These are phyloP conservation scores for Caenorhabditis elegans DNA, from an alignment of 1,140 invertebrate species.

Conservation along the genomic window DNA sequence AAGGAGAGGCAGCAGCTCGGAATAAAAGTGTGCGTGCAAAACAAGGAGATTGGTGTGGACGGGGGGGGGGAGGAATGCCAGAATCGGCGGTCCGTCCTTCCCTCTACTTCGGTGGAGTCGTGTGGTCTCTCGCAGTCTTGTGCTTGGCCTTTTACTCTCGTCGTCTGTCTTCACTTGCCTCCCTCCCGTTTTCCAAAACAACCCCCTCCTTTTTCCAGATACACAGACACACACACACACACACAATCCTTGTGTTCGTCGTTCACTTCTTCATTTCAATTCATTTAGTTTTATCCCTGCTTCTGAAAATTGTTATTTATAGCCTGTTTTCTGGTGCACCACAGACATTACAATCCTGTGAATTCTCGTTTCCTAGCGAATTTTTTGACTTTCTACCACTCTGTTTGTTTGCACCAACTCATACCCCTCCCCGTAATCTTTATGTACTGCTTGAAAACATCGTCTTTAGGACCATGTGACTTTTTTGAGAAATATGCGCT, in stretches of 20 bases:
- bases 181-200: neutral
- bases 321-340: too few relatives aligned
- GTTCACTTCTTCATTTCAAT: neutral
- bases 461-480: too few relatives aligned
- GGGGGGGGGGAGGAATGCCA: neutral
- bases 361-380: too few relatives aligned
- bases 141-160: neutral
- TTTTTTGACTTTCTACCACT: too few relatives aligned
- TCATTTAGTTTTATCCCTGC: neutral
- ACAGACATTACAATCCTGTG: too few relatives aligned
- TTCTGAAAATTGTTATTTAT: neutral
- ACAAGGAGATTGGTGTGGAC: neutral
- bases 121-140: slow-evolving; percentile 20
- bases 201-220: neutral
- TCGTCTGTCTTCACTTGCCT: neutral
- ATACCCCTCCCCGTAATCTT: too few relatives aligned
- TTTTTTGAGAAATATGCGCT: too few relatives aligned
- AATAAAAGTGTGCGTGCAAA: slow-evolving; percentile 1
- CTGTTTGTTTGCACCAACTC: too few relatives aligned
- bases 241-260: neutral
- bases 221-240: neutral
- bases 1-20: neutral
- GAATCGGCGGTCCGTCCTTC: neutral
- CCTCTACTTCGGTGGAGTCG: neutral
- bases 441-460: too few relatives aligned